Conservation (phyloP, 2,797 vertebrate genomes). For the Myotis planiceps region DNA sequence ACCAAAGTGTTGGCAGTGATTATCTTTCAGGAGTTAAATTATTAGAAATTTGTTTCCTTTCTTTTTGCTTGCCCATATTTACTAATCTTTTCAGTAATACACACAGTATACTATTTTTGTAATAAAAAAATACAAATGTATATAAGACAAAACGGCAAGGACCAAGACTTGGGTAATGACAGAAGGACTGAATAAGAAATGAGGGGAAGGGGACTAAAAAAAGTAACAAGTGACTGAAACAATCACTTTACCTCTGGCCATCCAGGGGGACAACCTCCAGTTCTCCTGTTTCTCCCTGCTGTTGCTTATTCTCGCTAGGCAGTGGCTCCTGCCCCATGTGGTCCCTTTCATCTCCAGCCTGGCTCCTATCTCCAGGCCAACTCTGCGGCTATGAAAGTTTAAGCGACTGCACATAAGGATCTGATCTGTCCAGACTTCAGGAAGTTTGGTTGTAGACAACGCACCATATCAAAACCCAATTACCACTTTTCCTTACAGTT, state of each 20-base stretch:
- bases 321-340: not conserved
- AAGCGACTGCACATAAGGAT: constrained; percentile 25
- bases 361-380: constrained; percentile 41
- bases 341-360: constrained; percentile 42
- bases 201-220: not conserved
- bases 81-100: not conserved
- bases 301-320: not conserved
- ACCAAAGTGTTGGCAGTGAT: not conserved
- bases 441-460: constrained; percentile 67
- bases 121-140: constrained; percentile 10
- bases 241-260: not conserved
- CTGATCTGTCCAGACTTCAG: constrained; percentile 44
- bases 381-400: not conserved
- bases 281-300: not conserved
- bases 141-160: not conserved
- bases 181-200: not conserved
- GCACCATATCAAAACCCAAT: constrained; percentile 73
- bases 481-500: constrained; percentile 64
- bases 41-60: not conserved
- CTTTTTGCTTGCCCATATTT: not conserved
- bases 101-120: not conserved
- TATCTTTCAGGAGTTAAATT: not conserved
- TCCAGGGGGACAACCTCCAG: not conserved
- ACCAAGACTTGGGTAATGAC: not conserved
- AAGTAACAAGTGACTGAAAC: not conserved